Evolutionary conservation across 2,113 vertebrate species (phyloP).

Genomic region (Clinocottus analis): DNA sequence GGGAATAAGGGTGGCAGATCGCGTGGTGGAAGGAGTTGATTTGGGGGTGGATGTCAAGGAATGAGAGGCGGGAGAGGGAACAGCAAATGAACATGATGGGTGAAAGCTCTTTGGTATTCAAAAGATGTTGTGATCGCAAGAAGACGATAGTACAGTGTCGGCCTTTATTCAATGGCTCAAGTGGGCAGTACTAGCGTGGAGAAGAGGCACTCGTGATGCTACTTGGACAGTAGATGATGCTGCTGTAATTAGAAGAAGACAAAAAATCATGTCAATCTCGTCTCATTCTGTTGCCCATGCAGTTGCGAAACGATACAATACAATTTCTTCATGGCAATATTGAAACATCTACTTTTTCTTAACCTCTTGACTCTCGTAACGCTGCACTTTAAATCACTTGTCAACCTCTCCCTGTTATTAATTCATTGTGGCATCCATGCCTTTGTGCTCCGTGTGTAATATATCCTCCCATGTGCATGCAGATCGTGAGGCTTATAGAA

Average conservation of each 20-base stretch:
- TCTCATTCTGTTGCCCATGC: background rate
- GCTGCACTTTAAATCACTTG: slow-evolving; percentile 27
- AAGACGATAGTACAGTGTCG: slow-evolving; percentile 35
- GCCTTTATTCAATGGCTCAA: slow-evolving; percentile 52
- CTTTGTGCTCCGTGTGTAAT: slow-evolving; percentile 45
- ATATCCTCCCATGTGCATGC: slow-evolving; percentile 49
- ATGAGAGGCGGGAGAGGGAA: slow-evolving; percentile 36
- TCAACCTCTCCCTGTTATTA: slow-evolving; percentile 27
- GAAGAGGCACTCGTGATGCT: slow-evolving; percentile 3
- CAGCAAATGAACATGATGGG: slow-evolving; percentile 51
- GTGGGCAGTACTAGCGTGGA: background rate
- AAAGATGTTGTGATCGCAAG: slow-evolving; percentile 66
- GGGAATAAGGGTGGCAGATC: slow-evolving; percentile 48
- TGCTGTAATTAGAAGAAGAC: background rate
- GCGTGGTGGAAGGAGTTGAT: slow-evolving; percentile 51
- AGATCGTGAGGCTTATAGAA: slow-evolving; percentile 53
- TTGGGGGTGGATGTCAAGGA: slow-evolving; percentile 65
- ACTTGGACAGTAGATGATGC: background rate
- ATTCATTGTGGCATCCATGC: slow-evolving; percentile 40
- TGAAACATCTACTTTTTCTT: background rate
- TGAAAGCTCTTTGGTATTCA: slow-evolving; percentile 68
- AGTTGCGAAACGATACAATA: background rate
- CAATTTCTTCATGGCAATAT: background rate
- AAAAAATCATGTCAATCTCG: background rate
- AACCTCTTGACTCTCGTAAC: background rate